Evolutionary conservation across 2,888 invertebrate genomes (phyloP).

Genomic region (Trachelus stipa): DNA sequence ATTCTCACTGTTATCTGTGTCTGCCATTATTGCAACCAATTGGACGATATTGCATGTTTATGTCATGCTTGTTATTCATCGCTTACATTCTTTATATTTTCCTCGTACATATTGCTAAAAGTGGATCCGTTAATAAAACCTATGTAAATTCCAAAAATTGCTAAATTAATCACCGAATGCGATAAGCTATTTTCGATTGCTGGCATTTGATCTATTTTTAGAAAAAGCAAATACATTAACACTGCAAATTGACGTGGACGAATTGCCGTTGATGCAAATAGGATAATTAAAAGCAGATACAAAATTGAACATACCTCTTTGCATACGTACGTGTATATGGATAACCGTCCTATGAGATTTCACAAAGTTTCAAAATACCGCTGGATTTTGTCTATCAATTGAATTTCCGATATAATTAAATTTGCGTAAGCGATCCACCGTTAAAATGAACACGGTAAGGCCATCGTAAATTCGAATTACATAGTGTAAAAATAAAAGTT

Average conservation of each 20-base stretch:
- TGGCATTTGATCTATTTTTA: background rate
- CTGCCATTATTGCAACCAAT: background rate
- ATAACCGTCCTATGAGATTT: background rate
- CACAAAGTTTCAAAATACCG: background rate
- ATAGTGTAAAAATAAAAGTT: background rate
- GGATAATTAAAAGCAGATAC: background rate
- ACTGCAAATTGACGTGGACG: background rate
- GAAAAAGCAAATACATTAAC: background rate
- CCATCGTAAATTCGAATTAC: background rate
- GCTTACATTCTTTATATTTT: background rate
- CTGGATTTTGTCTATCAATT: background rate
- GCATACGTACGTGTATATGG: background rate
- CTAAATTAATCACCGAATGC: background rate
- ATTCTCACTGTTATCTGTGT: background rate
- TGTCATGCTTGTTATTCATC: background rate
- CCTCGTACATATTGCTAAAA: background rate
- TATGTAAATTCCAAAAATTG: background rate
- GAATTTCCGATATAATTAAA: background rate
- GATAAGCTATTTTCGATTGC: background rate
- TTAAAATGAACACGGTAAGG: background rate
- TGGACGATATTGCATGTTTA: background rate
- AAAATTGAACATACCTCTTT: background rate
- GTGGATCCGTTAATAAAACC: background rate
- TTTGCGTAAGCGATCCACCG: background rate
- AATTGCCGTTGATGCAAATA: background rate